Evolutionary conservation across 2,113 vertebrate genomes (phyloP).

Genomic region (Cynocephalus volans): DNA sequence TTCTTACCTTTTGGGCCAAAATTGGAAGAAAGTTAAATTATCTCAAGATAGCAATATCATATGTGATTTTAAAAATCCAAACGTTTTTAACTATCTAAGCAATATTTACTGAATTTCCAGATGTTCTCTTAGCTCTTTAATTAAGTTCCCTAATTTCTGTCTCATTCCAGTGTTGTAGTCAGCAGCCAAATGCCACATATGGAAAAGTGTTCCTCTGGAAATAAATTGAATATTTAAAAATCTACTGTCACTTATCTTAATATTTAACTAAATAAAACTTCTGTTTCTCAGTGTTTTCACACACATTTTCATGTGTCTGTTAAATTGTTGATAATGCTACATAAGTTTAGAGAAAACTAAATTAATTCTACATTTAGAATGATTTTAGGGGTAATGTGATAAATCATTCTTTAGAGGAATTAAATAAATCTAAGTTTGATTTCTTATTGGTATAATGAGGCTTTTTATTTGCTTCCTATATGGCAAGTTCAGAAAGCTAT

Average conservation of each 20-base stretch:
- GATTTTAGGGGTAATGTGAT: background rate
- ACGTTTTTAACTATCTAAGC: constrained; percentile 33
- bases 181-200: constrained; percentile 81
- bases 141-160: constrained; percentile 75
- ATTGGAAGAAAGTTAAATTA: constrained; percentile 26
- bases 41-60: background rate
- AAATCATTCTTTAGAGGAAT: constrained; percentile 46
- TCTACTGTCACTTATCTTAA: constrained; percentile 83
- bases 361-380: constrained; percentile 53
- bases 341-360: constrained; percentile 69
- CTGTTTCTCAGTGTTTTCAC: constrained; percentile 80
- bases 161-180: constrained; percentile 71
- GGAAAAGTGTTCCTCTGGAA: constrained; percentile 79
- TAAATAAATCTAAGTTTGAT: constrained; percentile 37
- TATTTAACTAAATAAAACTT: constrained; percentile 85
- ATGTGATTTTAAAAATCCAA: constrained; percentile 43
- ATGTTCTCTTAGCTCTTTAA: constrained; percentile 78
- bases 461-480: background rate
- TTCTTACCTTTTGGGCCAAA: background rate
- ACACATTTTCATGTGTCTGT: constrained; percentile 79
- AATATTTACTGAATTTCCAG: constrained; percentile 73
- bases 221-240: constrained; percentile 81
- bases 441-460: constrained; percentile 24
- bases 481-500: constrained; percentile 10
- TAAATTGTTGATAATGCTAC: constrained; percentile 78